These are phyloP conservation scores for Lepidochitona cinerea DNA, from an alignment of 2,888 invertebrate species.

Conservation along the genomic window DNA sequence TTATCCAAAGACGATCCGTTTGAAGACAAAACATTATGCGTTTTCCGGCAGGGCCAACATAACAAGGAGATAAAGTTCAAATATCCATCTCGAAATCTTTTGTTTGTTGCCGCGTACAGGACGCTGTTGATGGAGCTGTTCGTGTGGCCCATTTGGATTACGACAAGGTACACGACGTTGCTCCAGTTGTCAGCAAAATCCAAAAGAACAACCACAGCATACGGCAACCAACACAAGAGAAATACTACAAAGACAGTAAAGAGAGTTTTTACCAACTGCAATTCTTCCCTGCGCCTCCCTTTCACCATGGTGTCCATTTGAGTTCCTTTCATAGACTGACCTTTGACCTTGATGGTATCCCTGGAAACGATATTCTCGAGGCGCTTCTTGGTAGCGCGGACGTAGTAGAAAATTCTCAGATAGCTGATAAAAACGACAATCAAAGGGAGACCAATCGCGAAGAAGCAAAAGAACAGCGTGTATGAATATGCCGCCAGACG, in stretches of 20 bases:
- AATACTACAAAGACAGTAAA: not conserved
- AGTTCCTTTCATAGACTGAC: not conserved
- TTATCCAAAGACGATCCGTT: not conserved
- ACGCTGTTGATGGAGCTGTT: slow-evolving; percentile 8
- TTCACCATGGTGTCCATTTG: not conserved
- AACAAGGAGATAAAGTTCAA: not conserved
- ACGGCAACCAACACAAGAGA: slow-evolving; percentile 2
- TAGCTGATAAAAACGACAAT: not conserved
- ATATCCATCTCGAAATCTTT: not conserved
- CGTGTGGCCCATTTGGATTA: slow-evolving; percentile 2
- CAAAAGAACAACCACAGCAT: not conserved
- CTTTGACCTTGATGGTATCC: not conserved
- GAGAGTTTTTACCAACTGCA: not conserved
- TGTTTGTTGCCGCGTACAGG: slow-evolving; percentile 7
- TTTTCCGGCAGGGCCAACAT: not conserved
- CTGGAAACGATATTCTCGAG: not conserved
- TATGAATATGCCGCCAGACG: not conserved
- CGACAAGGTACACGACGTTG: not conserved
- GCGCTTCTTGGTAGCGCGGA: not conserved
- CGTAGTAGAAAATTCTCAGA: slow-evolving; percentile 1
- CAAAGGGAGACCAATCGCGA: not conserved
- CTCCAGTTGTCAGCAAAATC: not conserved
- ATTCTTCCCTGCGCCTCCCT: not conserved
- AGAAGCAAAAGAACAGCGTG: not conserved
- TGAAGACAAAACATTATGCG: not conserved